Conservation (phyloP, 2,113 vertebrate species). For the Paracanthobrama guichenoti region DNA sequence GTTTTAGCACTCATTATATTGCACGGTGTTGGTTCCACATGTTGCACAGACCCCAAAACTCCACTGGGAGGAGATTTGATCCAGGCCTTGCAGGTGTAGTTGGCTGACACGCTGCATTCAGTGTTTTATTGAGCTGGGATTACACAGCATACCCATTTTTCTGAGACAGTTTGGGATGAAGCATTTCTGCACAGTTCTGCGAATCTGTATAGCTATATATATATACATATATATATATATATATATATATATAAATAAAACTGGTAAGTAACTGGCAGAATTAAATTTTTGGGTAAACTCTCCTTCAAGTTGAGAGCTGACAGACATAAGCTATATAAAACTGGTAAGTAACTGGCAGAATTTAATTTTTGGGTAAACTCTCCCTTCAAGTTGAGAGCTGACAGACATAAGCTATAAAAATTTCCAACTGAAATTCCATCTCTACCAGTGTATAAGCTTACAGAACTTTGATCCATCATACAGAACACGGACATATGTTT, state of each 20-base stretch:
- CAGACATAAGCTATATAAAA: no score
- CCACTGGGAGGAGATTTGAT: conserved; percentile 23
- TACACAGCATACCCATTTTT: neutral
- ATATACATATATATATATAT: no score
- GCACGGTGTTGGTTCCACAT: conserved; percentile 16
- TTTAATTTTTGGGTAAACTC: neutral
- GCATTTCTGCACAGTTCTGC: neutral
- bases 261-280: no score
- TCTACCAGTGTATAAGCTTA: neutral
- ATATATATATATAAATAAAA: no score
- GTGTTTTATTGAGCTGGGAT: conserved; percentile 38
- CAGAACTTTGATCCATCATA: neutral
- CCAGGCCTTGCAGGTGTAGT: conserved; percentile 32
- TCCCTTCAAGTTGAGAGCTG: neutral
- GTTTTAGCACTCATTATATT: conserved; percentile 28
- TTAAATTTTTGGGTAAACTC: no score
- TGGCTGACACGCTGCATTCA: neutral
- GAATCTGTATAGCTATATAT: no score
- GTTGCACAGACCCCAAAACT: neutral
- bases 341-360: neutral
- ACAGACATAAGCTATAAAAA: neutral
- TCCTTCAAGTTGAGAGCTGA: no score
- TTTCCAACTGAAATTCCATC: neutral
- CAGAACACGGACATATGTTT: neutral
- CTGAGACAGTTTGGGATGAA: neutral